Percentiles rank a stretch among this genome's conserved stretches.
Evolutionary conservation across 2,888 invertebrate genomes (phyloP).

Genomic region (Lottia gigantea): DNA sequence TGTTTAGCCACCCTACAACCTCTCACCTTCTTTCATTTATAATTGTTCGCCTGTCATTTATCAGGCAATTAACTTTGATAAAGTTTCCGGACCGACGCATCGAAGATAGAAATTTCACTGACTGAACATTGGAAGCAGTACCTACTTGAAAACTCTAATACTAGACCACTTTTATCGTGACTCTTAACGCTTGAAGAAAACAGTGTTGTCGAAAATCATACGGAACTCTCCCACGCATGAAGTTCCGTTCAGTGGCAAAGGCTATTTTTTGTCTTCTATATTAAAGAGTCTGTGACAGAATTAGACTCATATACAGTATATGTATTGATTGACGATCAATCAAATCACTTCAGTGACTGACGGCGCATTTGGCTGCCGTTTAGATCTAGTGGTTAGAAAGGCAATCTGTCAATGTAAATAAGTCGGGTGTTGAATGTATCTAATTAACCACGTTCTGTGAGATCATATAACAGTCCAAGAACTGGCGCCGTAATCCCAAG

Average conservation of each 20-base stretch:
- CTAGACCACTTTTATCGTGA: not conserved
- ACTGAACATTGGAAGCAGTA: no score
- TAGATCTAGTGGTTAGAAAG: not conserved
- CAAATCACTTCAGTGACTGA: not conserved
- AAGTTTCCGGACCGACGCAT: not conserved
- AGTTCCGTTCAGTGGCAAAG: not conserved
- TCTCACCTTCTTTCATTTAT: no score
- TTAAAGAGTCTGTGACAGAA: not conserved
- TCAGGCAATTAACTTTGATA: slow-evolving; percentile 4
- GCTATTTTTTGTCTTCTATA: not conserved
- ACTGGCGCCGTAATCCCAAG: no score
- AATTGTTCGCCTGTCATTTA: not conserved
- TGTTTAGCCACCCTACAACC: no score
- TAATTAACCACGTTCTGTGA: no score
- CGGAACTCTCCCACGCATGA: slow-evolving; percentile 2
- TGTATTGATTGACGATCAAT: not conserved
- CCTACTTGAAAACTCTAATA: slow-evolving; percentile 2
- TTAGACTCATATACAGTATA: not conserved
- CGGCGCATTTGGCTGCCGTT: not conserved
- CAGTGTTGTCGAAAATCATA: not conserved
- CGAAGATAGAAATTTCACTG: no score
- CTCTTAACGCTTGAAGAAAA: not conserved
- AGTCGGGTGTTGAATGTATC: no score
- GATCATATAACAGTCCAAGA: no score
- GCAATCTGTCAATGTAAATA: not conserved